These are phyloP conservation scores for Anguilla japonica DNA, from an alignment of 2,113 vertebrate species.

Conservation along the genomic window DNA sequence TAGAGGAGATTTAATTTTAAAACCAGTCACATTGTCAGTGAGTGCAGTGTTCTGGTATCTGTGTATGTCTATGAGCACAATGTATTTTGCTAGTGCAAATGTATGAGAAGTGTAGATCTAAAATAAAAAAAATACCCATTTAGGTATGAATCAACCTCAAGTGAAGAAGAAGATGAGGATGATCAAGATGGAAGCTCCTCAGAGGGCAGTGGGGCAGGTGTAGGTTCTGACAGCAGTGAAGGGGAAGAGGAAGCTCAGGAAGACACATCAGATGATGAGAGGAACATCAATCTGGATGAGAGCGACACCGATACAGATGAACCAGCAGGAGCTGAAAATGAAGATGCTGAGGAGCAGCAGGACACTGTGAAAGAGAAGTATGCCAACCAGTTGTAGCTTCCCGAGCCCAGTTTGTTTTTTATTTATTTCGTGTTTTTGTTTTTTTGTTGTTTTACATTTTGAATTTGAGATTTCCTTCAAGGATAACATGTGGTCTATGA, in stretches of 20 bases:
- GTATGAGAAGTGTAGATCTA: not conserved
- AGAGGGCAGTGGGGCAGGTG: conserved; percentile 65
- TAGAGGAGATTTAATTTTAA: not conserved
- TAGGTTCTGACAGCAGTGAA: conserved; percentile 71
- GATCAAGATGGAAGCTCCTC: conserved; percentile 74
- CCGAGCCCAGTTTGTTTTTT: not conserved
- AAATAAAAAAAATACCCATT: not conserved
- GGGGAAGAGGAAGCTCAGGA: conserved; percentile 67
- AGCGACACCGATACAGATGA: conserved; percentile 55
- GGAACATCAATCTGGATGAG: conserved; percentile 61
- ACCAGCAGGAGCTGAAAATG: not conserved
- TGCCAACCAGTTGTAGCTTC: conserved; percentile 32
- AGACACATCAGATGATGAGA: conserved; percentile 79
- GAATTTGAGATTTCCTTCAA: not conserved
- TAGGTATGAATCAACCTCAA: conserved; percentile 93
- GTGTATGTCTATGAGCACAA: not conserved
- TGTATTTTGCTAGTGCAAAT: not conserved
- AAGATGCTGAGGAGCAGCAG: conserved; percentile 14
- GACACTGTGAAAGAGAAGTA: conserved; percentile 82
- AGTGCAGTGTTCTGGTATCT: not conserved
- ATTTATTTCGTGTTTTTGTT: not conserved
- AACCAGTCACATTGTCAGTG: not conserved
- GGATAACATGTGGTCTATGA: not conserved
- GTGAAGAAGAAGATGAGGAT: conserved; percentile 76
- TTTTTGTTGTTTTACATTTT: not conserved